Evolutionary conservation across 2,113 vertebrate genomes (phyloP), one percentile per base, ranked within the genome.

Genomic region (Stigmatopora argus): DNA sequence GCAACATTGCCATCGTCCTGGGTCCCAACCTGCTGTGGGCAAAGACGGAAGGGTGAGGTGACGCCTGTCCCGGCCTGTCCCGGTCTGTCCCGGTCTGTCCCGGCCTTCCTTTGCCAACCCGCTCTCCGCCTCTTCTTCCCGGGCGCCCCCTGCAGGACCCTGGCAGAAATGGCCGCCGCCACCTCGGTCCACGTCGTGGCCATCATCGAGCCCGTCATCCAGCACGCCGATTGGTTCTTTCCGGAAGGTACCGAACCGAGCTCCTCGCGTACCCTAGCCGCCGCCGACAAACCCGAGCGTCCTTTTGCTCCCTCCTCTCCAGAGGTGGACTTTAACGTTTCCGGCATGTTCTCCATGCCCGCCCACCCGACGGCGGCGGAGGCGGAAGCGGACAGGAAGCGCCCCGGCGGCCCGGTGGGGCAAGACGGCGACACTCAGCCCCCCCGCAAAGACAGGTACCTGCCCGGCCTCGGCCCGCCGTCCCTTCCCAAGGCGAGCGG

Each of bases 251-350:
- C 74, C 66, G 47, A 38, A 38, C 35, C 4, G 35, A 38, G 4
- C 26, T 31, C 26, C 26, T 31, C 2, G 26, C 26, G 26, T 31
- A 3, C 26, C 26, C 26, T 31, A 31, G 38, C 1, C 38, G 35
- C 4, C 4, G 38, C 38, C 38, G 38, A 49, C 47, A 15, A 15
- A 49, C 3, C 15, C 9, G 3, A 31, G 26, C 26, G 26, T 31
- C n/a, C n/a, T n/a, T n/a, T n/a, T 31, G 26, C 8, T 46, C 26
- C 34, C 61, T 49, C 68, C 31, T 12, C 83, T 53, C 12, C 89
- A 98, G 96, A 99, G 2, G 83, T 98, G 77, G 96, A 99, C 65
- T 99, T 99, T 88, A 98, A 99, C 0, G 95, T 98, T n/a, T 97
- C 96, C 0, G 96, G 93, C 75, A 93, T 93, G 2, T 99, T 99